A percentile compares a stretch with the other conserved stretches of the same genome.
These are phyloP conservation scores for Manis crassicaudata DNA, from an alignment of 2,797 vertebrate species.

Conservation along the genomic window DNA sequence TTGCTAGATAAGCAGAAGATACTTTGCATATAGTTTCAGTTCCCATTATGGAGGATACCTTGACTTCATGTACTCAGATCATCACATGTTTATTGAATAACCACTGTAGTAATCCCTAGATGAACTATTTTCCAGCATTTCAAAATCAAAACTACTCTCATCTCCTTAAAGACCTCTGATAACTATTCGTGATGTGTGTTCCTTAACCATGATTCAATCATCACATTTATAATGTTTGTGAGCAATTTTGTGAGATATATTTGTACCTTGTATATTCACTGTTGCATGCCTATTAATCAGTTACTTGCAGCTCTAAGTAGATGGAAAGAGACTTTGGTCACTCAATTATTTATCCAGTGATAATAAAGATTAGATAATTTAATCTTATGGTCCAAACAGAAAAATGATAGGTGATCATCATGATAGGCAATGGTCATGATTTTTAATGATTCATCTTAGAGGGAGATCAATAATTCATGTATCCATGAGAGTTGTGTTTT, in stretches of 20 bases:
- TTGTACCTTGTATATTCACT: not conserved
- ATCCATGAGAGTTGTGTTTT: not conserved
- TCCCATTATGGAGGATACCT: not conserved
- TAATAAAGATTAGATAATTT: constrained; percentile 35
- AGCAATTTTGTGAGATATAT: not conserved
- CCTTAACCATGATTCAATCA: not conserved
- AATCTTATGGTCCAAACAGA: not conserved
- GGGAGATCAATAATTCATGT: not conserved
- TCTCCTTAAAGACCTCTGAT: not conserved
- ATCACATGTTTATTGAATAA: not conserved
- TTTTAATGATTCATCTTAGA: not conserved
- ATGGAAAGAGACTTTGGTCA: not conserved
- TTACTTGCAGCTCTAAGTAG: constrained; percentile 9
- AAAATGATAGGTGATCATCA: not conserved
- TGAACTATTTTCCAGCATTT: not conserved
- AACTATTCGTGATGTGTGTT: not conserved
- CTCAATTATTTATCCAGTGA: not conserved
- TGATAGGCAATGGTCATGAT: not conserved
- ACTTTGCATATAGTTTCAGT: not conserved
- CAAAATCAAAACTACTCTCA: not conserved
- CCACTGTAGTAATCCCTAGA: not conserved
- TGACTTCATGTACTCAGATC: not conserved
- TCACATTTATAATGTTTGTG: not conserved
- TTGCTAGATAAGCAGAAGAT: not conserved
- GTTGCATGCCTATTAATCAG: not conserved